phyloP scores from a whole-genome alignment of 2,113 vertebrate genomes.

The Dasypus novemcinctus region DNA sequence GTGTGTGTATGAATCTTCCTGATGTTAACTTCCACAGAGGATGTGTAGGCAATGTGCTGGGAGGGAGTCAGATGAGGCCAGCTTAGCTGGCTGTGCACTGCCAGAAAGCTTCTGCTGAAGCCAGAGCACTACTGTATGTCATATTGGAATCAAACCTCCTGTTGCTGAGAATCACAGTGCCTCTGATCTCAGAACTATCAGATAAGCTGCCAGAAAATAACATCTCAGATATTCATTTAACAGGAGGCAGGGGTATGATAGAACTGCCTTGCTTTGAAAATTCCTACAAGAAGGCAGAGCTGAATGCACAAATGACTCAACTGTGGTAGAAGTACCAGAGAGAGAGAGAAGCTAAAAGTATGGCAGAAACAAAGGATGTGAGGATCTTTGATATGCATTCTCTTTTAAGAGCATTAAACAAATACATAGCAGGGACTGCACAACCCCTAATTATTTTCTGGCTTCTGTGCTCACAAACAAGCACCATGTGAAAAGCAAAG shows the following conservation, averaged over 20 bases:
- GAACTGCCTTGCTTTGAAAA: constrained; percentile 66
- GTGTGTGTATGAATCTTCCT: constrained; percentile 41
- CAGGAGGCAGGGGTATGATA: constrained; percentile 34
- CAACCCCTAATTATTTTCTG: constrained; percentile 41
- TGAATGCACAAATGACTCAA: constrained; percentile 25
- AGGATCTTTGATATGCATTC: constrained; percentile 55
- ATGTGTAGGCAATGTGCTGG: neutral
- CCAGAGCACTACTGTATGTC: neutral
- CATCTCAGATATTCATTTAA: constrained; percentile 60
- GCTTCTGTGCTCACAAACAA: constrained; percentile 39
- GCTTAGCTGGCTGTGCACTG: constrained; percentile 38
- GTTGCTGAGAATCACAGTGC: constrained; percentile 50
- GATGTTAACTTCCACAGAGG: constrained; percentile 1
- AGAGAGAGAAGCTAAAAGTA: neutral
- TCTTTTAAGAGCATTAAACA: constrained; percentile 61
- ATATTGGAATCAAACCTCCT: constrained; percentile 46
- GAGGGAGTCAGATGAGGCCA: neutral
- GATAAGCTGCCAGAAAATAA: constrained; percentile 68
- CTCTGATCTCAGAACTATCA: constrained; percentile 55
- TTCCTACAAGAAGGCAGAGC: constrained; percentile 38
- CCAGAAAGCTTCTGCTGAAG: neutral
- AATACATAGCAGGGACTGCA: neutral
- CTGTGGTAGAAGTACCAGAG: neutral
- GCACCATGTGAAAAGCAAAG: neutral
- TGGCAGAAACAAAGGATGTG: constrained; percentile 35